Percentiles rank a stretch among this genome's conserved stretches.
These are phyloP conservation scores for Pseudorhombus dupliciocellatus DNA, from an alignment of 2,113 vertebrate genomes.

Conservation along the genomic window DNA sequence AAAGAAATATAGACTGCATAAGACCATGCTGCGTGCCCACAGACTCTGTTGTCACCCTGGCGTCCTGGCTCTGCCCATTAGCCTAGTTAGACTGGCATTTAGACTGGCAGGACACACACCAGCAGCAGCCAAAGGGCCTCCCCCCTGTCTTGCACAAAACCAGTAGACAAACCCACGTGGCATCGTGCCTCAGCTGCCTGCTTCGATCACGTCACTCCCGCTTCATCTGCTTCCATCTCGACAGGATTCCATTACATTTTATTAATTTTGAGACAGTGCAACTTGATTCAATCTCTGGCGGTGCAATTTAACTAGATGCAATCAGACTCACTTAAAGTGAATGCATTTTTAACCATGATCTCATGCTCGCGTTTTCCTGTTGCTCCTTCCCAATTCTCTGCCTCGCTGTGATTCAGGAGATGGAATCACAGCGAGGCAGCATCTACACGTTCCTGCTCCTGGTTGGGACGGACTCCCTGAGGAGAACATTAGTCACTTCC, in stretches of 20 bases:
- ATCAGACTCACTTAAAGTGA: constrained; percentile 69
- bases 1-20: background rate
- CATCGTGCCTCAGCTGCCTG: constrained; percentile 61
- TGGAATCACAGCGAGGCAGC: too few species aligned
- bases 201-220: constrained; percentile 68
- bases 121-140: constrained; percentile 60
- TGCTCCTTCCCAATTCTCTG: constrained; percentile 13
- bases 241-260: constrained; percentile 76
- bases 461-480: constrained; percentile 42
- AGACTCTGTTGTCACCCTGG: constrained; percentile 51
- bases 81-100: constrained; percentile 68
- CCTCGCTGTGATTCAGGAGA: constrained; percentile 35
- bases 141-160: constrained; percentile 39
- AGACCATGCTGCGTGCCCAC: constrained; percentile 19
- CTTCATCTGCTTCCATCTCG: constrained; percentile 67
- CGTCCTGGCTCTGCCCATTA: constrained; percentile 63
- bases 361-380: constrained; percentile 21
- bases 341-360: constrained; percentile 71
- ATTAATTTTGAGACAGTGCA: constrained; percentile 75
- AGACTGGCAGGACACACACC: constrained; percentile 61
- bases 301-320: constrained; percentile 71
- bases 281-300: constrained; percentile 68
- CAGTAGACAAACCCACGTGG: constrained; percentile 36
- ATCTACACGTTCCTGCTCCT: constrained; percentile 43
- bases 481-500: constrained; percentile 68